Evolutionary conservation across 2,797 vertebrate genomes (phyloP).

Genomic region (Hephaestus fuliginosus): DNA sequence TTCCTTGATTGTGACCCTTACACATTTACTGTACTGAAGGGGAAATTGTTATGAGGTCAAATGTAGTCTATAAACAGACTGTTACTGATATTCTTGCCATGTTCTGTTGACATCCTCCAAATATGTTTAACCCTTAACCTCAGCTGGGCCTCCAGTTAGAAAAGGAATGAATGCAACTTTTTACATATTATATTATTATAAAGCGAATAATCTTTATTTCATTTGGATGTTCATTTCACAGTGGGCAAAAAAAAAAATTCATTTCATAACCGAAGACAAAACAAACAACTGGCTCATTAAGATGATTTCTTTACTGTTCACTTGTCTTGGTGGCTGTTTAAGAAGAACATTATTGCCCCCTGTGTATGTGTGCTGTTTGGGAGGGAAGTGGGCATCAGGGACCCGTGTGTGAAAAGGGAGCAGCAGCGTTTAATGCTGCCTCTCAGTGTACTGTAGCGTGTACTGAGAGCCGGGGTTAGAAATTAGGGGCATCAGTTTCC

Average conservation of each 20-base stretch:
- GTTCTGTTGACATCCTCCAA: constrained; percentile 57
- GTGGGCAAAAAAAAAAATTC: constrained; percentile 37
- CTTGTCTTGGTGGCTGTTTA: constrained; percentile 42
- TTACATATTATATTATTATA: constrained; percentile 16
- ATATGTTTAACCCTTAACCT: constrained; percentile 55
- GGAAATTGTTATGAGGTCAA: constrained; percentile 30
- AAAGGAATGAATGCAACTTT: constrained; percentile 38
- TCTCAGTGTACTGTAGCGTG: constrained; percentile 42
- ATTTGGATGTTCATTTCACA: constrained; percentile 45
- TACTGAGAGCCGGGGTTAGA: constrained; percentile 54
- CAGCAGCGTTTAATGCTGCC: constrained; percentile 39
- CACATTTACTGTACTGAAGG: constrained; percentile 32
- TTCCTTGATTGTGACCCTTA: constrained; percentile 65
- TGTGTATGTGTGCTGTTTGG: constrained; percentile 60
- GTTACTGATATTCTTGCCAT: constrained; percentile 69
- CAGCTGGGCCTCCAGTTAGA: constrained; percentile 25
- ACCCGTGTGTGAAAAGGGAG: constrained; percentile 6
- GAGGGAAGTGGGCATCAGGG: constrained; percentile 47
- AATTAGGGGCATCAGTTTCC: constrained; percentile 60
- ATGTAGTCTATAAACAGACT: constrained; percentile 47
- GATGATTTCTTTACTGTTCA: constrained; percentile 29
- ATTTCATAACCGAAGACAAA: constrained; percentile 25
- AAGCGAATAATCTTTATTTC: constrained; percentile 26
- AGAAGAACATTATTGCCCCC: constrained; percentile 38
- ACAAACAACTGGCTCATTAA: constrained; percentile 52